Evolutionary conservation across 2,113 vertebrate genomes (phyloP), one percentile per base, ranked within the genome.

Genomic region (Semicossyphus pulcher): DNA sequence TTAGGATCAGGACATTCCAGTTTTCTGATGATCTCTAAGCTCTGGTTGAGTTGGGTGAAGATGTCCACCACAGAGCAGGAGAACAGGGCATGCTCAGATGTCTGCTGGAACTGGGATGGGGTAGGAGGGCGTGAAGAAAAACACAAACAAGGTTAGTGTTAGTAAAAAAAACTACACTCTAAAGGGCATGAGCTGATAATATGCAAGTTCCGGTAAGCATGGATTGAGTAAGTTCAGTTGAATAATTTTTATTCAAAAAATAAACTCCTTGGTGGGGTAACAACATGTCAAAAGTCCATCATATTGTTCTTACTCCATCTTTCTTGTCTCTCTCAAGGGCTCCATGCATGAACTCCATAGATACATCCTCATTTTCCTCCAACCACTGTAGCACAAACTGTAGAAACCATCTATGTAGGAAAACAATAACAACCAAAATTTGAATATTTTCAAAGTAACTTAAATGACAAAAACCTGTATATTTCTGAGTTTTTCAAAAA

Each of bases 21-120:
- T 86, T 99, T 99, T 91, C 95, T 98, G 91, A 99, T 98, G 85
- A 99, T 99, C 92, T 99, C 98, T 83, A 99, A 99, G 89, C 97
- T 99, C 92, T 99, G 98, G 91, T 99, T 99, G 88, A 99, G 97
- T 86, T 99, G 98, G 0, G 98, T 99, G 93, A 99, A 99, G 82
- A 99, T 95, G 0, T 99, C 98, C 87, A 99, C 97, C 94, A 99
- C 98, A 0, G 97, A 99, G 88, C 98, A 99, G 87, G 98, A 99
- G 92, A 99, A 99, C 8, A 99, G 95, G 10, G 97, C 97, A 0
- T 99, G 98, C 88, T 99, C 97, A 0, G 98, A 99, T 0, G 97
- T 99, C 93, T 99, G 98, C 92, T 98, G 98, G 92, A 99, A 99
- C 97, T 99, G 77, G 70, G 69, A 25, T 1, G 9, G 10, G 0